phyloP scores from a whole-genome alignment of 2,113 vertebrate species.

The Bambusicola thoracicus region DNA sequence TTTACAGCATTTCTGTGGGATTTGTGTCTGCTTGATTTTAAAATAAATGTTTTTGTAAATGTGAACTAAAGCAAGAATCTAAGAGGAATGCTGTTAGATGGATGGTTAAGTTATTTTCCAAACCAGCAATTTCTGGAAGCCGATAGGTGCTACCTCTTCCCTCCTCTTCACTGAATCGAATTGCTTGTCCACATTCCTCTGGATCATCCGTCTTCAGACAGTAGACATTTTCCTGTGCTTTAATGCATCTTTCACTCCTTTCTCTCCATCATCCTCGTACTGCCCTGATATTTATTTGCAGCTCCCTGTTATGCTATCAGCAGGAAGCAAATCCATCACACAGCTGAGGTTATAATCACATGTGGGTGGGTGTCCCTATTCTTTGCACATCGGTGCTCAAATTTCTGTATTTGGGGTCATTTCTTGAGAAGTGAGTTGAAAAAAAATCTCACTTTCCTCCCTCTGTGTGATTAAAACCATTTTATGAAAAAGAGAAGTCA shows the following conservation, averaged over 20 bases:
- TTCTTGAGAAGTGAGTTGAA: constrained; percentile 1
- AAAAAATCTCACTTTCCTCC: not conserved
- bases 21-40: not conserved
- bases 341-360: constrained; percentile 5
- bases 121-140: not conserved
- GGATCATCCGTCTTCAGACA: not conserved
- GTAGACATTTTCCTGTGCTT: not conserved
- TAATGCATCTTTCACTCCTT: not conserved
- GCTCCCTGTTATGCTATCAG: not conserved
- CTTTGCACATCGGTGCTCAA: not conserved
- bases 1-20: not conserved
- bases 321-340: constrained; percentile 42
- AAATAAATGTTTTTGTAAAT: constrained; percentile 29
- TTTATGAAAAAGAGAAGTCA: not conserved
- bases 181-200: not conserved
- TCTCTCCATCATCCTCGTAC: not conserved
- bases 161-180: not conserved
- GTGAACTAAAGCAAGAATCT: not conserved
- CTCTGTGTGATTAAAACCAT: not conserved
- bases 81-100: not conserved
- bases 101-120: not conserved
- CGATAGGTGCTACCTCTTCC: not conserved
- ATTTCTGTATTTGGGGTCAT: constrained; percentile 23
- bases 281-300: constrained; percentile 19
- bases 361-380: not conserved